Percentiles rank a stretch among this genome's conserved stretches.
Evolutionary conservation across 2,113 vertebrate species (phyloP).

Genomic region (Verasper variegatus): DNA sequence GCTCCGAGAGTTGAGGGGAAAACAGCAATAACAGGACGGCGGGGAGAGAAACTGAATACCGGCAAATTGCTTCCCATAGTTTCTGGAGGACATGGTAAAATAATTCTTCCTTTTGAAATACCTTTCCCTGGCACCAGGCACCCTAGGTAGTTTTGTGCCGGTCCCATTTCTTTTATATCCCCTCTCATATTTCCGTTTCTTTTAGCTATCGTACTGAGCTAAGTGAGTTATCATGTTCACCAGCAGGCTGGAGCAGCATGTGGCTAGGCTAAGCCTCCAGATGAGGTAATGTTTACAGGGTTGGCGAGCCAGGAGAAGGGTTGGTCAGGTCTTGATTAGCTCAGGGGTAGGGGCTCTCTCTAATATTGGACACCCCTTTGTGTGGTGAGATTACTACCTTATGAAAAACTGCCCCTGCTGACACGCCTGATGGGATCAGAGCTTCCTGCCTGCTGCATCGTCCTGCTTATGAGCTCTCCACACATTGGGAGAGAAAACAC

Average conservation of each 20-base stretch:
- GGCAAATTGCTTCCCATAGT: constrained; percentile 74
- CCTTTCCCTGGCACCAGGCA: constrained; percentile 71
- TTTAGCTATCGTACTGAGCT: constrained; percentile 51
- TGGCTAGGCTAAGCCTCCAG: constrained; percentile 64
- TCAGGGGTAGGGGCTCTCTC: constrained; percentile 69
- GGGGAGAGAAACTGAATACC: constrained; percentile 75
- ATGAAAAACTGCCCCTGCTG: constrained; percentile 80
- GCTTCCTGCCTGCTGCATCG: constrained; percentile 67
- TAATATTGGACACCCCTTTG: constrained; percentile 77
- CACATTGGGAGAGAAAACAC: constrained; percentile 37
- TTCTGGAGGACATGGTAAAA: constrained; percentile 75
- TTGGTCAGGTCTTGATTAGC: constrained; percentile 77
- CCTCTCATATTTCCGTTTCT: constrained; percentile 56
- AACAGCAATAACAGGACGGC: constrained; percentile 76
- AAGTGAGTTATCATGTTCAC: constrained; percentile 75
- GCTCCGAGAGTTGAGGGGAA: constrained; percentile 68
- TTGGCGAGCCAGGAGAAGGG: constrained; percentile 54
- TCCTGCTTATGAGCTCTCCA: constrained; percentile 57
- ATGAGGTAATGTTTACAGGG: constrained; percentile 75
- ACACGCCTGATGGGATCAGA: constrained; percentile 75
- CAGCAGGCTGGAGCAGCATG: constrained; percentile 59
- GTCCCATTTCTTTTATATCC: constrained; percentile 61
- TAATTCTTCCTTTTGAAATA: constrained; percentile 75
- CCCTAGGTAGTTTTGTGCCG: constrained; percentile 63
- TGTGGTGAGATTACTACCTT: constrained; percentile 78